These are phyloP conservation scores for Parnassius smintheus DNA, from an alignment of 2,888 invertebrate genomes.

Conservation along the genomic window DNA sequence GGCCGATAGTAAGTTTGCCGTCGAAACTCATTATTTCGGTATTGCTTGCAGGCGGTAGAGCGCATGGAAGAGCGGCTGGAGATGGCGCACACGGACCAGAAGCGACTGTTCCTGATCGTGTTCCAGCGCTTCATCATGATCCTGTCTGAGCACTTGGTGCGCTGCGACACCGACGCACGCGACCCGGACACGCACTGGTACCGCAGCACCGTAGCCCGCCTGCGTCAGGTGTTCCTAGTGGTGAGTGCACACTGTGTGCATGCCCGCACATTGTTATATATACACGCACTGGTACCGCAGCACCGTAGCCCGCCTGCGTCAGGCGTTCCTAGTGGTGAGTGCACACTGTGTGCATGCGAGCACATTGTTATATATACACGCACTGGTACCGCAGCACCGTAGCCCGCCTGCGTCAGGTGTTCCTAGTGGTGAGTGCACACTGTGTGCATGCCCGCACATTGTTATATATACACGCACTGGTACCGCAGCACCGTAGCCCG, in stretches of 20 bases:
- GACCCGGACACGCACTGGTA: slow-evolving; percentile 98
- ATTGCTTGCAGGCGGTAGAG: slow-evolving; percentile 87
- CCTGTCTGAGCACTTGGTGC: slow-evolving; percentile 95
- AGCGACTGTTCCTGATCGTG: slow-evolving; percentile 97
- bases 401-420: too few species aligned
- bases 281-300: slow-evolving; percentile 98
- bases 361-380: too few species aligned
- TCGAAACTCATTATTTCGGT: too few species aligned
- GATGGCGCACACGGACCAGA: slow-evolving; percentile 97
- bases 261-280: too few species aligned
- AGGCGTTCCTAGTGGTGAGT: slow-evolving; percentile 95
- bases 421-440: too few species aligned
- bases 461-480: slow-evolving; percentile 89
- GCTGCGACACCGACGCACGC: slow-evolving; percentile 95
- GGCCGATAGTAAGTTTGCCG: too few species aligned
- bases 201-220: slow-evolving; percentile 95
- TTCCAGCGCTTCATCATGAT: slow-evolving; percentile 99
- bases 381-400: too few species aligned
- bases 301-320: slow-evolving; percentile 96
- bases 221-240: slow-evolving; percentile 96
- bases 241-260: slow-evolving; percentile 77
- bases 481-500: slow-evolving; percentile 97
- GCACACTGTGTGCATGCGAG: background rate
- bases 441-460: too few species aligned
- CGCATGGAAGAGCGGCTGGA: slow-evolving; percentile 97